These are phyloP conservation scores for Pionites leucogaster DNA, from an alignment of 2,113 vertebrate genomes.

Conservation along the genomic window DNA sequence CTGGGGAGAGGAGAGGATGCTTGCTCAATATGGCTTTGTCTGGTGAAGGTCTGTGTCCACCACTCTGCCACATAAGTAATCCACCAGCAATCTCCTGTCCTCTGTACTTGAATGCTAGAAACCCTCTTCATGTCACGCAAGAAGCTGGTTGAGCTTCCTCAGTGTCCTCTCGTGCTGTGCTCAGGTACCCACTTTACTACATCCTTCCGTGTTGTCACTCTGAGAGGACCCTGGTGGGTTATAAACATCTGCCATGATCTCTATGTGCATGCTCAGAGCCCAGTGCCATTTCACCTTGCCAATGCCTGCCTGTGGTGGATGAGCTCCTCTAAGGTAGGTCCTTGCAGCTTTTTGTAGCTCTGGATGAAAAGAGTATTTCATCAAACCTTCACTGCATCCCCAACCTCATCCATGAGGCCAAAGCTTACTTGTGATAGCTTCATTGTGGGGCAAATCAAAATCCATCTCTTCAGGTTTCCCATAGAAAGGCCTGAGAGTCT, in stretches of 20 bases:
- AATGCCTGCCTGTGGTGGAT: not conserved
- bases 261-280: not conserved
- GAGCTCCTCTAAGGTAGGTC: not conserved
- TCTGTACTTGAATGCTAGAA: not conserved
- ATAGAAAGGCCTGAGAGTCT: not conserved
- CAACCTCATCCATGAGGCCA: not conserved
- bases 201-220: not conserved
- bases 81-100: not conserved
- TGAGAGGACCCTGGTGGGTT: not conserved
- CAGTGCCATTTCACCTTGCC: not conserved
- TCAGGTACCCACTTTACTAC: not conserved
- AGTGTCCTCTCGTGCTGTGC: not conserved
- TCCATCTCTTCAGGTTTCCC: not conserved
- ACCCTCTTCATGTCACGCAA: not conserved
- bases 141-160: not conserved
- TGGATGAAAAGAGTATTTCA: not conserved
- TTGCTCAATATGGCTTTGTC: not conserved
- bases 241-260: rapidly evolving
- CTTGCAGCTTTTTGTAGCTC: not conserved
- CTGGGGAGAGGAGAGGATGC: not conserved
- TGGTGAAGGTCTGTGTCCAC: not conserved
- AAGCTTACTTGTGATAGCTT: not conserved
- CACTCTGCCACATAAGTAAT: not conserved
- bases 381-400: not conserved
- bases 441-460: not conserved